A percentile compares a stretch with the other conserved stretches of the same genome.
phyloP scores from a whole-genome alignment of 2,797 vertebrate species.

The Sebastes melanostomus region DNA sequence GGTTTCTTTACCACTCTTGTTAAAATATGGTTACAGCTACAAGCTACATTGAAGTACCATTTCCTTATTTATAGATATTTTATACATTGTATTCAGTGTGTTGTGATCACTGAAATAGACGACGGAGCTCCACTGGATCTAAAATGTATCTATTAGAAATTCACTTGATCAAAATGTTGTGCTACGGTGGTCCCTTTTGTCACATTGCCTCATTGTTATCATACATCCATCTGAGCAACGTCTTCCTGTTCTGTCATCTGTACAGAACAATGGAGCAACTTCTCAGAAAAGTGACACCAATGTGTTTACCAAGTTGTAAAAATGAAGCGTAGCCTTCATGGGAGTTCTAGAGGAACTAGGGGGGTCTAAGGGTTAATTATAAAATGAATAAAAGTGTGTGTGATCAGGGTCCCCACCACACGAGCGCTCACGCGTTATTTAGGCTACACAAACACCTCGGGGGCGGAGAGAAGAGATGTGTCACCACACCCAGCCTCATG shows the following conservation, averaged over 20 bases:
- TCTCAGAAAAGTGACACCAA: conserved; percentile 25
- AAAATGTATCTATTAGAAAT: neutral
- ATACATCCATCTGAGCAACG: conserved; percentile 15
- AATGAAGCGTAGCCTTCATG: conserved; percentile 21
- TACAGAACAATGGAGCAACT: conserved; percentile 18
- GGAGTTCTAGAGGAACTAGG: neutral
- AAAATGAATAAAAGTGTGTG: conserved; percentile 18
- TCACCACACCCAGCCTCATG: conserved; percentile 77
- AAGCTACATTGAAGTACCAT: neutral
- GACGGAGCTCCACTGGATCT: neutral
- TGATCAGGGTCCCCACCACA: conserved; percentile 29
- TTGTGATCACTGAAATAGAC: neutral
- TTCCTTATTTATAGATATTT: conserved; percentile 1
- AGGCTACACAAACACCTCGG: conserved; percentile 68
- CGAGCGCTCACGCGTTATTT: conserved; percentile 60
- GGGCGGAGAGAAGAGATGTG: conserved; percentile 76
- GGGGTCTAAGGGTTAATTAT: neutral
- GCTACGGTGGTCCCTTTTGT: conserved; percentile 14
- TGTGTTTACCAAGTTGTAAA: conserved; percentile 36
- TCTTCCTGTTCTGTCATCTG: conserved; percentile 37
- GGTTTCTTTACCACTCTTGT: conserved; percentile 9
- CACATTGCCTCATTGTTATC: conserved; percentile 13
- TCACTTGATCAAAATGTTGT: neutral
- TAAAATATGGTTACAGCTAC: conserved; percentile 9
- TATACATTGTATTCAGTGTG: neutral